A percentile compares a stretch with the other conserved stretches of the same genome.
Conservation (phyloP, 2,797 vertebrate species). For the Mus spretus region DNA sequence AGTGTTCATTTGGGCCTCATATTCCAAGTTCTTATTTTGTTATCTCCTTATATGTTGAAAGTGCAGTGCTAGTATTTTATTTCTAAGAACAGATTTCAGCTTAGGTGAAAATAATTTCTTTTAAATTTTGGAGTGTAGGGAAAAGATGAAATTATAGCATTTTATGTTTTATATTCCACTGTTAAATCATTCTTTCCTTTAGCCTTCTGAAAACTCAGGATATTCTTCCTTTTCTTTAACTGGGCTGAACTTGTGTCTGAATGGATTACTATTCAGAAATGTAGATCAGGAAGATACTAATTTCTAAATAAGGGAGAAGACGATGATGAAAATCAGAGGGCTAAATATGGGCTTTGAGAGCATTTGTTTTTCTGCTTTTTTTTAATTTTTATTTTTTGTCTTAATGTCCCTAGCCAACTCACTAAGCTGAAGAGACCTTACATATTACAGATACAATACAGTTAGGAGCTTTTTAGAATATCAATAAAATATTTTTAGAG, state of each 20-base stretch:
- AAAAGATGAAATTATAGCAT: slow-evolving; percentile 33
- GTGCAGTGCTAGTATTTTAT: slow-evolving; percentile 51
- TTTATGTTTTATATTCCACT: not conserved
- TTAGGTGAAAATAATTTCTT: slow-evolving; percentile 43
- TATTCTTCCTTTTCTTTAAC: not conserved
- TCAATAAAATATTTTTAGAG: slow-evolving; percentile 28
- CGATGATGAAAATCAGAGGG: not conserved
- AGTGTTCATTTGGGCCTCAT: not conserved
- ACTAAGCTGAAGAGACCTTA: not conserved
- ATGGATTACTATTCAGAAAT: not conserved
- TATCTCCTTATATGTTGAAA: slow-evolving; percentile 60
- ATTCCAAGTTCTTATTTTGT: slow-evolving; percentile 63
- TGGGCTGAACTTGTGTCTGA: not conserved
- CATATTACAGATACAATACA: not conserved
- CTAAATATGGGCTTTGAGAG: not conserved
- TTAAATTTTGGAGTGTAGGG: not conserved
- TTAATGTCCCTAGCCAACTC: not conserved
- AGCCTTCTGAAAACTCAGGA: not conserved
- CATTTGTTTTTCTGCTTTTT: not conserved
- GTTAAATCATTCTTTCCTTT: not conserved
- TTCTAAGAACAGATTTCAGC: slow-evolving; percentile 41
- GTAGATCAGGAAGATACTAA: not conserved
- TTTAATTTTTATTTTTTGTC: not conserved
- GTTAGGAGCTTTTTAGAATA: not conserved
- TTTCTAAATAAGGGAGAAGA: not conserved